Evolutionary conservation across 2,888 invertebrate species (phyloP).

Genomic region (Beris morrisii): DNA sequence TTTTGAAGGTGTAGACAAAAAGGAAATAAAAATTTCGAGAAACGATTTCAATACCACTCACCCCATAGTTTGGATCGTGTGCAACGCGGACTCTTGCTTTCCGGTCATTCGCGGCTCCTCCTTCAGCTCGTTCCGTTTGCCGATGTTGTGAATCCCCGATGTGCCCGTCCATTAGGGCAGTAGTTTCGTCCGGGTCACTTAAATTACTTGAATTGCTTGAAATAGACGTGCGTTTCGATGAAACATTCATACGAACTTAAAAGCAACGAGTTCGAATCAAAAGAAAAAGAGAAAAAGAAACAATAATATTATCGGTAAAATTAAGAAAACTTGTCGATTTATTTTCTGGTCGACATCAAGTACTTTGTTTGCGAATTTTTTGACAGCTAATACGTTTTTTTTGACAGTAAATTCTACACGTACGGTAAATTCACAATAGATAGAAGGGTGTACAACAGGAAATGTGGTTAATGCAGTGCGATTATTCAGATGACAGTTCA

Average conservation of each 20-base stretch:
- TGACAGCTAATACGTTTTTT: not conserved
- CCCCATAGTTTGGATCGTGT: slow-evolving; percentile 60
- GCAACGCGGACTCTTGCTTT: slow-evolving; percentile 62
- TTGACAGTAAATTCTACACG: not conserved
- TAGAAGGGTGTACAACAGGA: not conserved
- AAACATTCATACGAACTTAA: slow-evolving; percentile 28
- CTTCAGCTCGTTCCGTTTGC: slow-evolving; percentile 40
- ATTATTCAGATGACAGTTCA: slow-evolving; percentile 7
- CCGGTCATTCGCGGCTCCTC: slow-evolving; percentile 60
- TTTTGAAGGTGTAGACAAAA: too few species aligned
- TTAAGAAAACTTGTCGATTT: not conserved
- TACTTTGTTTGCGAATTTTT: slow-evolving; percentile 17
- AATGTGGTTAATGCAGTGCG: not conserved
- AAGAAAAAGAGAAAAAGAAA: slow-evolving; percentile 7
- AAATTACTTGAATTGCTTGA: slow-evolving; percentile 25
- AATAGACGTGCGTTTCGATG: slow-evolving; percentile 9
- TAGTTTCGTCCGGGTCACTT: slow-evolving; percentile 60
- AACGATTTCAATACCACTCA: slow-evolving; percentile 45
- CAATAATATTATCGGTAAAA: not conserved
- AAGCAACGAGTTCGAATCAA: not conserved
- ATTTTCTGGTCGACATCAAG: not conserved
- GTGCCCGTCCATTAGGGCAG: slow-evolving; percentile 85
- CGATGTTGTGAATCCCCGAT: slow-evolving; percentile 65
- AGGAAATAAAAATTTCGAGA: too few species aligned
- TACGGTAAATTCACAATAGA: slow-evolving; percentile 1